Conservation (phyloP, 2,113 vertebrate species). For the Podarcis muralis region DNA sequence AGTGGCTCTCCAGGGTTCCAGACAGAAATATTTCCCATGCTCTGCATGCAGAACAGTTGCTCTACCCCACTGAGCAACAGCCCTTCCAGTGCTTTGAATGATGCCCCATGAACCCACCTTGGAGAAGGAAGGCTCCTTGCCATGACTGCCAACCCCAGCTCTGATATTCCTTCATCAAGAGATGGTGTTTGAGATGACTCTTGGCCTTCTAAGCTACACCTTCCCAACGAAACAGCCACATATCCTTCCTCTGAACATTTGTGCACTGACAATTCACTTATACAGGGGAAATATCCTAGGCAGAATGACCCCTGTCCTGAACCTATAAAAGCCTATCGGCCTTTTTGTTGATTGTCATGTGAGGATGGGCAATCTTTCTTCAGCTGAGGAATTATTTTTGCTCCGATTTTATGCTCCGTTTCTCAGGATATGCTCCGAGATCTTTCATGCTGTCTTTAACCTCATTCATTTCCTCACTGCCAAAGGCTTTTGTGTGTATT, state of each 20-base stretch:
- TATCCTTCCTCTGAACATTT: not conserved
- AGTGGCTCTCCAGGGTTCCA: not conserved
- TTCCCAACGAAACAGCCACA: not conserved
- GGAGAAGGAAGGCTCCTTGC: not conserved
- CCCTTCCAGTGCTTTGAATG: not conserved
- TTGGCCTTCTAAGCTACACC: no score
- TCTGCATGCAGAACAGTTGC: not conserved
- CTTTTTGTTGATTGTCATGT: not conserved
- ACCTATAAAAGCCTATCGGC: not conserved
- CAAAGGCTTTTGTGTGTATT: not conserved
- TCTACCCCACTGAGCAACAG: not conserved
- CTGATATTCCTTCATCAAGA: not conserved
- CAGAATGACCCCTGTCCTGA: not conserved
- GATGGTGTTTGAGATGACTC: not conserved
- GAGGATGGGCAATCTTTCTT: not conserved
- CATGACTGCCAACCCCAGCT: not conserved
- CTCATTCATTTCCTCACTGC: not conserved
- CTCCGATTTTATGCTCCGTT: not conserved
- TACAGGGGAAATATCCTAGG: not conserved
- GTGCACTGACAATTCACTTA: not conserved
- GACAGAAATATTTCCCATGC: not conserved
- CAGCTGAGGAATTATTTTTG: not conserved
- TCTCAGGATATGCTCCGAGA: not conserved
- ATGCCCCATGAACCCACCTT: not conserved
- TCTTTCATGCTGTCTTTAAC: conserved; percentile 1